Evolutionary conservation across 2,888 invertebrate genomes (phyloP), one percentile per base, ranked within the genome.

Genomic region (Eupelmus urozonus): DNA sequence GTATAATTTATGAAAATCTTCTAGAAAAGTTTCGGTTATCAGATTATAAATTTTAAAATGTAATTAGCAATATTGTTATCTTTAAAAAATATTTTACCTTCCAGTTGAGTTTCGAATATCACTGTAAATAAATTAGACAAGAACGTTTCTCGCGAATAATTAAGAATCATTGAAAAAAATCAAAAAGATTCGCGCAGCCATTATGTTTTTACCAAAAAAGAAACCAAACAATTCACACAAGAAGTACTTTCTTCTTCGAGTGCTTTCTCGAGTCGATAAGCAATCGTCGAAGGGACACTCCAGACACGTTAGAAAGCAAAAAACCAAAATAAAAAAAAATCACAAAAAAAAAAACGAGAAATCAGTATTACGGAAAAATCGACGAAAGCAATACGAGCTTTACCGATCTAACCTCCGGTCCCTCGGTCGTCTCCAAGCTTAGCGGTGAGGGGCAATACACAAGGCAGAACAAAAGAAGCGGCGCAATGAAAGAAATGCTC

Each of bases 341-440:
- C n/a, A n/a, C n/a, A 18, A 49, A 23, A 4, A n/a, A n/a, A n/a
- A n/a, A n/a, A n/a, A n/a, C n/a, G n/a, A n/a, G 60, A 59, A 20
- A 40, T n/a, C 45, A 71, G 23, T 71, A 73, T 27, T 45, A 45
- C 1, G 20, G 0, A 3, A 51, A 20, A 49, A 55, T 18, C 49
- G 51, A 62, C 25, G n/a, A 13, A 59, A 73, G 73, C 57, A 42
- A 66, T 40, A 34, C 16, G 51, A 67, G 51, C 67, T 60, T 67
- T 13, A 53, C 49, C 49, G 34, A 11, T 11, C n/a, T 27, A 51
- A 73, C 57, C 49, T 29, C 29, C 7, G 13, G 11, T 45, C 13
- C 29, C 55, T 59, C 29, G 51, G 45, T 45, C 18, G 55, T 65
- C 27, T 55, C 53, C 20, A 49, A 49, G 20, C 11, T 20, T 4